A percentile compares a stretch with the other conserved stretches of the same genome.
These are phyloP conservation scores for Trachelus troglodyta DNA, from an alignment of 2,888 invertebrate species.

Conservation along the genomic window DNA sequence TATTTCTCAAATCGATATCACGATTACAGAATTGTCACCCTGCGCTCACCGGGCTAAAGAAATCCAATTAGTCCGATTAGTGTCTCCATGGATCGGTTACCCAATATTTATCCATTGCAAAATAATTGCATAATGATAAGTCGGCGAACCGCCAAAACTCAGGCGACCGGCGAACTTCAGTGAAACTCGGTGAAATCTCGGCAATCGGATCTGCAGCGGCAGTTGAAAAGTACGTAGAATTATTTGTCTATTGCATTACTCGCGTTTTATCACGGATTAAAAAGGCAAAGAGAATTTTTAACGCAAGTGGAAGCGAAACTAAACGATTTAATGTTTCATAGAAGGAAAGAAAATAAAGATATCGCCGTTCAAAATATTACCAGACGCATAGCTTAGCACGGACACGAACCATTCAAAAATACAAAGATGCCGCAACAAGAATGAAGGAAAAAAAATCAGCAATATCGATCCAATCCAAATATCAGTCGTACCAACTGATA, in stretches of 20 bases:
- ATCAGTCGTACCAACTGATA: not conserved
- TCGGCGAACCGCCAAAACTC: slow-evolving; percentile 26
- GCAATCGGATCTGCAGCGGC: not conserved
- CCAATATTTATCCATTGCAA: slow-evolving; percentile 23
- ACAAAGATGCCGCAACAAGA: not conserved
- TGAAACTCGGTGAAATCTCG: slow-evolving; percentile 54
- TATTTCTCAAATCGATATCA: not conserved
- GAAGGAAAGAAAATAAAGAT: slow-evolving; percentile 16
- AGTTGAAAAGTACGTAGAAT: not conserved
- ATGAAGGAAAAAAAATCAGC: not conserved
- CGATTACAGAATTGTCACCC: not conserved
- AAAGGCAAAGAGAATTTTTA: slow-evolving; percentile 7
- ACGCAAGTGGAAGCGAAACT: slow-evolving; percentile 32
- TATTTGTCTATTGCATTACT: not conserved
- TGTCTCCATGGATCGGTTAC: slow-evolving; percentile 15
- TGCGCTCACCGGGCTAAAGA: not conserved
- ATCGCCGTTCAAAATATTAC: not conserved
- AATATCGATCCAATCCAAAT: not conserved
- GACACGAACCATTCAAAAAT: not conserved
- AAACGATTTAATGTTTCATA: slow-evolving; percentile 19
- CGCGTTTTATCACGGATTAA: not conserved
- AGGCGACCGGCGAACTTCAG: slow-evolving; percentile 34
- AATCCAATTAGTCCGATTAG: slow-evolving; percentile 11
- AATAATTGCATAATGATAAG: slow-evolving; percentile 30
- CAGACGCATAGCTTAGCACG: not conserved